These are phyloP conservation scores for Trachymyrmex cornetzi DNA, from an alignment of 1,140 invertebrate genomes.

Conservation along the genomic window DNA sequence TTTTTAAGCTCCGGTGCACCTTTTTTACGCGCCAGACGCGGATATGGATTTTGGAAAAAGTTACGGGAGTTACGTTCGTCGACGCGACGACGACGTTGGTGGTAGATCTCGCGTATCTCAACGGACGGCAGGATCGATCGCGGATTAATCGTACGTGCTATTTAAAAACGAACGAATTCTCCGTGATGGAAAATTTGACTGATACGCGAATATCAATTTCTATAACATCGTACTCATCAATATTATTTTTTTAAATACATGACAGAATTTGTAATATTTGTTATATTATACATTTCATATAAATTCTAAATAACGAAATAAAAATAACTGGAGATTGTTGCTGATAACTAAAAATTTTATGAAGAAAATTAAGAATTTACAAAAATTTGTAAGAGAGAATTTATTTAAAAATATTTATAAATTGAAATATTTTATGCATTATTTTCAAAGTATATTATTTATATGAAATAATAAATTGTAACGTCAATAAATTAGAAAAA, in stretches of 20 bases:
- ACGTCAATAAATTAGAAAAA: not conserved
- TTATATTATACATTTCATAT: not conserved
- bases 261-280: not conserved
- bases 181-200: slow-evolving; percentile 1
- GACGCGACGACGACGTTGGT: slow-evolving; percentile 14
- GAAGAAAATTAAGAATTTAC: not conserved
- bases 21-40: slow-evolving; percentile 55
- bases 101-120: slow-evolving; percentile 31
- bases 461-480: not conserved
- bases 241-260: not conserved
- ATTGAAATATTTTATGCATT: not conserved
- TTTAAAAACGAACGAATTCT: not conserved
- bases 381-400: not conserved
- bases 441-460: not conserved
- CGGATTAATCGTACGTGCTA: slow-evolving; percentile 31
- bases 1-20: slow-evolving; percentile 58
- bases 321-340: not conserved
- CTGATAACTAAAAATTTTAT: not conserved
- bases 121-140: slow-evolving; percentile 15
- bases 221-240: not conserved
- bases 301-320: not conserved
- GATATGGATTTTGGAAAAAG: slow-evolving; percentile 57
- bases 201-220: slow-evolving; percentile 22
- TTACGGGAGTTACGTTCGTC: slow-evolving; percentile 37
- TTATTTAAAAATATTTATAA: not conserved